Evolutionary conservation across 2,888 invertebrate species (phyloP), one percentile per base, ranked within the genome.

Genomic region (Stegana nigrithorax): DNA sequence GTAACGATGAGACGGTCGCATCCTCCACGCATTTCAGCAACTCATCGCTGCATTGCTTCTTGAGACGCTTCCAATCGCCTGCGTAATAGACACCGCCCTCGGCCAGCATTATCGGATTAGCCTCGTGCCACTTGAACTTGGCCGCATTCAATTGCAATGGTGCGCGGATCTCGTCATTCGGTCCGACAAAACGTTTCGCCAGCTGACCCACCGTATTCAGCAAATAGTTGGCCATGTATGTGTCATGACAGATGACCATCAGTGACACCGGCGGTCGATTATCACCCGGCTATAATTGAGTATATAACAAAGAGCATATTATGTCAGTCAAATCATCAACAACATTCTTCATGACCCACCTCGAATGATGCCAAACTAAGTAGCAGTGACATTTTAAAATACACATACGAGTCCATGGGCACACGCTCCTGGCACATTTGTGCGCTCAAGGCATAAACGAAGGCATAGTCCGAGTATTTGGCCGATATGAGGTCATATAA

Each of bases 371-470:
- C 85, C 21, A 87, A 73, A 64, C 87, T 87, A 4, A 85, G 74
- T 17, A 87, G 71, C 10, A 87, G 69, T 6, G 83, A 82, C 68
- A 86, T 81, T 73, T 87, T 87, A 0, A 87, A 70, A 63, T 84
- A 83, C 0, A 86, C 82, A 70, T 83, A 86, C 32, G 84, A 84
- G 53, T 84, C 82, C 75, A 84, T 83, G 3, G 87, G 87, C 36
- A 84, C 81, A 4, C 80, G 69, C 3, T 83, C 76, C 59, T 83
- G 79, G 39, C 83, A 81, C 27, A 87, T 72, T 65, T 86, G 85
- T 1, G 85, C 83, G 17, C 85, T 83, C 36, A 87, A 63, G 0
- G 85, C 79, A 60, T 84, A 83, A 2, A 86, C 78, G 60, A 86
- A 85, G 0, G 85, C 73, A 73, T 85, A 87, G 62, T 85, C 85